Evolutionary conservation across 2,888 invertebrate genomes (phyloP).

Genomic region (Panzeria rudis): DNA sequence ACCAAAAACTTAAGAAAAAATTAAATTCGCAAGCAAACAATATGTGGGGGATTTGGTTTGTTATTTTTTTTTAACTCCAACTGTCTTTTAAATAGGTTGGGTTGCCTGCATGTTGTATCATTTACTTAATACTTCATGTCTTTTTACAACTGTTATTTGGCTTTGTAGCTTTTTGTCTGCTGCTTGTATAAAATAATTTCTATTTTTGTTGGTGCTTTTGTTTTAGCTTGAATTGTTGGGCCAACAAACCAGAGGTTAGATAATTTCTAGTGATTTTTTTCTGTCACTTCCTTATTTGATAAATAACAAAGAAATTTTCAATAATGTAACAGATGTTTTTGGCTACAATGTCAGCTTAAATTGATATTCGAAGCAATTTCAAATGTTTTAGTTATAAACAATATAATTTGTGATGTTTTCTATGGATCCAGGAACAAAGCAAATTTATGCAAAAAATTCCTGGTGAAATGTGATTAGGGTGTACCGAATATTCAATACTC

Average conservation of each 20-base stretch:
- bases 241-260: constrained; percentile 50
- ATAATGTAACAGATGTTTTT: constrained; percentile 2
- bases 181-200: constrained; percentile 1
- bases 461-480: too few relatives aligned
- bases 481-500: too few relatives aligned
- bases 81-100: constrained; percentile 26
- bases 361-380: neutral
- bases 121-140: neutral
- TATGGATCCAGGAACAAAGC: too few relatives aligned
- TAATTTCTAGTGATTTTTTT: constrained; percentile 35
- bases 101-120: constrained; percentile 13
- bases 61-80: neutral
- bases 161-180: neutral
- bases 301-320: constrained; percentile 30
- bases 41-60: constrained; percentile 2
- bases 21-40: too few relatives aligned
- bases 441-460: too few relatives aligned
- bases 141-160: neutral
- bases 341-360: neutral
- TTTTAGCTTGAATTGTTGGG: neutral
- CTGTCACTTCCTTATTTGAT: constrained; percentile 41
- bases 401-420: too few relatives aligned
- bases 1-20: constrained; percentile 1
- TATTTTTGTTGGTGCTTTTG: neutral
- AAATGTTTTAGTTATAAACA: neutral